phyloP scores from a whole-genome alignment of 2,888 invertebrate species.

The Melanostoma scalare region DNA sequence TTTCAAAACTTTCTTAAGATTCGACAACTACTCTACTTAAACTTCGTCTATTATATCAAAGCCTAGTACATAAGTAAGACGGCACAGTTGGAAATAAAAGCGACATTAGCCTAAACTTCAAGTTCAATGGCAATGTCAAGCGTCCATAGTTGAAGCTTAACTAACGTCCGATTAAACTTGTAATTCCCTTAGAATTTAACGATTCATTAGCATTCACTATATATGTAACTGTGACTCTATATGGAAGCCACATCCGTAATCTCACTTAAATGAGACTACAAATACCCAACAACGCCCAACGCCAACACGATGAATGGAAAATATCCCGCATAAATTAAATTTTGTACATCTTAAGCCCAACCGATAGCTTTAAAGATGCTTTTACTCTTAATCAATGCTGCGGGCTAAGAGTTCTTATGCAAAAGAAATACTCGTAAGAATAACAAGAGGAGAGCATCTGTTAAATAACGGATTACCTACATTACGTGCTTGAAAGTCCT shows the following conservation, averaged over 20 bases:
- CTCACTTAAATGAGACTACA: background rate
- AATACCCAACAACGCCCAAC: background rate
- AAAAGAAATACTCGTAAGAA: constrained; percentile 7
- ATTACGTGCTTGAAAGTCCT: constrained; percentile 65
- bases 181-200: constrained; percentile 32
- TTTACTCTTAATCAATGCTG: constrained; percentile 36
- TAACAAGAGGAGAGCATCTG: constrained; percentile 41
- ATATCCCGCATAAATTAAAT: constrained; percentile 52
- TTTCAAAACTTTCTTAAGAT: no score
- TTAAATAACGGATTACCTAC: constrained; percentile 64
- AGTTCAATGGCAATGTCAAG: constrained; percentile 14
- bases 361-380: constrained; percentile 35
- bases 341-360: constrained; percentile 20
- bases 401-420: background rate
- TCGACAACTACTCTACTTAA: no score
- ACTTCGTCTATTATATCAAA: no score
- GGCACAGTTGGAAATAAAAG: background rate
- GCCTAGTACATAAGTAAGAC: no score
- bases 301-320: background rate
- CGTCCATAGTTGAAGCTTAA: constrained; percentile 15
- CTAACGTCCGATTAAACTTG: constrained; percentile 30
- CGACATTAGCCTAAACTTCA: constrained; percentile 5
- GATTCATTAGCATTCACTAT: constrained; percentile 58
- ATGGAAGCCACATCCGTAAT: constrained; percentile 15
- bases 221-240: constrained; percentile 25